Conservation (phyloP, 2,797 vertebrate species). For the Cyclopterus lumpus region DNA sequence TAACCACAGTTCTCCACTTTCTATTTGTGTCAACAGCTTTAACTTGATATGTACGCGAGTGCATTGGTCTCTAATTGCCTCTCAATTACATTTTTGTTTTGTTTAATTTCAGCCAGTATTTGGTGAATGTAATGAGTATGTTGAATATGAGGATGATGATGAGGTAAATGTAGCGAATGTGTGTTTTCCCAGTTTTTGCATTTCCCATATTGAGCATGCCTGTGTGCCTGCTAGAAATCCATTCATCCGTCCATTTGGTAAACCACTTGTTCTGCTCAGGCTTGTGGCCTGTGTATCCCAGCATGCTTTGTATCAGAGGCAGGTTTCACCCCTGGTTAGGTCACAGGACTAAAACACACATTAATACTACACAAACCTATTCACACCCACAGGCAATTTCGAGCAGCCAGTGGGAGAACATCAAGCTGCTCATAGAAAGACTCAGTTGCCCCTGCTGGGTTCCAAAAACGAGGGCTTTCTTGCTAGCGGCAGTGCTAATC, state of each 20-base stretch:
- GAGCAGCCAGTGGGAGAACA: not conserved
- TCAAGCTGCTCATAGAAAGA: not conserved
- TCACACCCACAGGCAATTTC: not conserved
- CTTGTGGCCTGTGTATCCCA: conserved; percentile 7
- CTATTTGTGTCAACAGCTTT: not conserved
- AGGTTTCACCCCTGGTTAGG: not conserved
- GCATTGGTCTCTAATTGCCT: conserved; percentile 26
- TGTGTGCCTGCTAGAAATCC: not conserved
- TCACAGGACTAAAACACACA: not conserved
- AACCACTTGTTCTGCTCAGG: not conserved
- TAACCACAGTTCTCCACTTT: conserved; percentile 38
- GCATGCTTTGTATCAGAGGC: conserved; percentile 6
- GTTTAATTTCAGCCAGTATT: conserved; percentile 77
- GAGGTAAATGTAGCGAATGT: conserved; percentile 57
- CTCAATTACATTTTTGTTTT: conserved; percentile 55
- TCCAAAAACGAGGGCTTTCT: not conserved
- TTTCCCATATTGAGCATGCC: conserved; percentile 22
- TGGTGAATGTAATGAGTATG: conserved; percentile 70
- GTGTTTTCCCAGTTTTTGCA: conserved; percentile 3
- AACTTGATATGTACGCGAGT: not conserved
- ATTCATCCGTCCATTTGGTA: not conserved
- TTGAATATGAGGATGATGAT: conserved; percentile 63
- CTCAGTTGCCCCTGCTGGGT: not conserved
- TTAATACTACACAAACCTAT: not conserved
- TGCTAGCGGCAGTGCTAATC: not conserved